Evolutionary conservation across 2,888 invertebrate species (phyloP), one percentile per base, ranked within the genome.

Genomic region (Diarsia brunnea): DNA sequence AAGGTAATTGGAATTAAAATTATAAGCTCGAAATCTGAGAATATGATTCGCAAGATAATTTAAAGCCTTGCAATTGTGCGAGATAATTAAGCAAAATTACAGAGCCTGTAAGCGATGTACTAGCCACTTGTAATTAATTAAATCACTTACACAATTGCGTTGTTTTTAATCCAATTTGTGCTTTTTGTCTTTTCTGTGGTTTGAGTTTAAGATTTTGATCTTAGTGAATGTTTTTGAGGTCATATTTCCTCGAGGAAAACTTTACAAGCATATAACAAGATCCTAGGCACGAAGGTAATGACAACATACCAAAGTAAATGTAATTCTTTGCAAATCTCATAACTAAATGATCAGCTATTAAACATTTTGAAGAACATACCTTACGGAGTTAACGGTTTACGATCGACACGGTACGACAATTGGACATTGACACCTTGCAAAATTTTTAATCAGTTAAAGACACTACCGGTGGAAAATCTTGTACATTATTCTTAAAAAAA

Each of bases 401-500:
- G 65, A 73, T 53, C 69, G 84, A 77, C 80, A 81, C 82, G 81
- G 79, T 79, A 78, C 77, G 78, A 88, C 87, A 79, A 84, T 84
- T 79, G 78, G 69, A 78, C 85, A 75, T 83, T 75, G 79, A 81
- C 73, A 88, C 86, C 88, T 84, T 88, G 88, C 87, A 78, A 88
- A 88, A 87, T 88, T 79, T 87, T 72, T 88, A 88, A 88, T 87
- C 84, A 85, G 79, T 70, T 79, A 82, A 85, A 80, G 78, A 85
- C 79, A 84, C 75, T 78, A 84, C 86, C 82, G 88, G 79, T 78
- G 77, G 70, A 84, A 81, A 85, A 81, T 72, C 77, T 67, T 76
- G 66, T 66, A 70, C 74, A 76, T 81, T 84, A 78, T 90, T 90
- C 82, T 86, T 85, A 89, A 90, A 90, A n/a, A 93, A 92, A 92